Conservation (phyloP, 2,113 vertebrate species). For the Cervus canadensis region DNA sequence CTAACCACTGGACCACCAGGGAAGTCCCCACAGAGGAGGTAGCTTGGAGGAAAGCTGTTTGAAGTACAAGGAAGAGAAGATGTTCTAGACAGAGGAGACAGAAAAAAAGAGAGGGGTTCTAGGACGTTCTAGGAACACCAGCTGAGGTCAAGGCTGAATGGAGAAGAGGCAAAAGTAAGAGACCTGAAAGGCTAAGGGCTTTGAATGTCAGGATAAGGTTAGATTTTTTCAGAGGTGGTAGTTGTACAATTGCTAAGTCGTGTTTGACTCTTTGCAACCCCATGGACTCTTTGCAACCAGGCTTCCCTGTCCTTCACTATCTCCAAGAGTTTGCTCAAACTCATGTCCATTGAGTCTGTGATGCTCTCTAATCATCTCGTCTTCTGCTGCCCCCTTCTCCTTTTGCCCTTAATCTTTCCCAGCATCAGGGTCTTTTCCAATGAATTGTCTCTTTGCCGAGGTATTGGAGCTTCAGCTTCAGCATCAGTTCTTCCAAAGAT, state of each 20-base stretch:
- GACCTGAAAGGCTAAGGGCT: background rate
- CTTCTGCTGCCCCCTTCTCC: background rate
- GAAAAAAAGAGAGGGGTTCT: background rate
- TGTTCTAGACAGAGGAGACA: background rate
- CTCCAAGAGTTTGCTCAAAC: background rate
- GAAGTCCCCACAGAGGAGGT: background rate
- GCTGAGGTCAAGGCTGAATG: background rate
- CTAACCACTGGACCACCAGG: background rate
- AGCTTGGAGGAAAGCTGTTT: background rate
- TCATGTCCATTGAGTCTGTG: background rate
- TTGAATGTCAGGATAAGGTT: background rate
- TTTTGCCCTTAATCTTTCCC: background rate
- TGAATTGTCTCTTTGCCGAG: background rate
- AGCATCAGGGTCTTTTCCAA: background rate
- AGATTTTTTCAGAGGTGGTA: background rate
- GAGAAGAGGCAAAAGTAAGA: background rate
- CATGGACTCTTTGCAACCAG: background rate
- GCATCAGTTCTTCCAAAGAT: background rate
- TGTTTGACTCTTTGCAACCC: background rate
- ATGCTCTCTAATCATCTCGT: background rate
- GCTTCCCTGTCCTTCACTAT: background rate
- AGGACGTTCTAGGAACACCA: background rate
- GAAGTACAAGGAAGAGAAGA: background rate
- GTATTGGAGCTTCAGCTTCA: background rate
- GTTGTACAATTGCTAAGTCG: background rate